Percentiles rank a stretch among this genome's conserved stretches.
Evolutionary conservation across 64 coral and sea anemone species (phyloP).

Genomic region (Stylophora pistillata): DNA sequence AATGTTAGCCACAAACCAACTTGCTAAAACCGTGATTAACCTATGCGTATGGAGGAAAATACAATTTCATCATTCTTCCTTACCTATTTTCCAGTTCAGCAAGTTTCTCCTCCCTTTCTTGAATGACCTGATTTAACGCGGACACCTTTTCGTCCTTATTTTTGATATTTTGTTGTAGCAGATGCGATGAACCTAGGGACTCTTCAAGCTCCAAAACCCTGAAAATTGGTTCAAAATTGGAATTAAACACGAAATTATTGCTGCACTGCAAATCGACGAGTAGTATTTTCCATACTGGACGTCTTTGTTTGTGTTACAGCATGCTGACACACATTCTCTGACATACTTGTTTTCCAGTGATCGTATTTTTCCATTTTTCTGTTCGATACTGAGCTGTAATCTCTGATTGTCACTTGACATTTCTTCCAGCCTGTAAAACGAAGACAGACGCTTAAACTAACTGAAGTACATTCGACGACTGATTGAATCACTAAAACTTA

Average conservation of each 20-base stretch:
- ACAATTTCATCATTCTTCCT: background rate
- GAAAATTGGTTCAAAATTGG: background rate
- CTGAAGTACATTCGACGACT: background rate
- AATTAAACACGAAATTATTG: too few species aligned
- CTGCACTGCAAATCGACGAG: too few species aligned
- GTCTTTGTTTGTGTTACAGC: background rate
- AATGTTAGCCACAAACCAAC: too few species aligned
- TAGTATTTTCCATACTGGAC: background rate
- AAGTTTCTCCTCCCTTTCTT: conserved; percentile 70
- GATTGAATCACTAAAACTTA: background rate
- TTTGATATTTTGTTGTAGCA: conserved; percentile 65
- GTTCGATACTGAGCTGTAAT: conserved; percentile 49
- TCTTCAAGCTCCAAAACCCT: conserved; percentile 73
- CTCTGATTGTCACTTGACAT: conserved; percentile 69
- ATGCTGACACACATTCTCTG: background rate
- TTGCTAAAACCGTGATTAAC: background rate
- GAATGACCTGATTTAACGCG: conserved; percentile 64
- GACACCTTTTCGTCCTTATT: conserved; percentile 81
- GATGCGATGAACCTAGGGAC: conserved; percentile 68
- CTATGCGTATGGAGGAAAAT: background rate
- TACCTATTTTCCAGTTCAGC: conserved; percentile 84
- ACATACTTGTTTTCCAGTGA: conserved; percentile 72
- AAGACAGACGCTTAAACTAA: too few species aligned
- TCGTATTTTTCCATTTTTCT: conserved; percentile 71
- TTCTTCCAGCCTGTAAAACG: conserved; percentile 59